These are phyloP conservation scores for Aplysina aerophoba DNA, from an alignment of 37 sponge, comb jelly and placozoan genomes.

Conservation along the genomic window DNA sequence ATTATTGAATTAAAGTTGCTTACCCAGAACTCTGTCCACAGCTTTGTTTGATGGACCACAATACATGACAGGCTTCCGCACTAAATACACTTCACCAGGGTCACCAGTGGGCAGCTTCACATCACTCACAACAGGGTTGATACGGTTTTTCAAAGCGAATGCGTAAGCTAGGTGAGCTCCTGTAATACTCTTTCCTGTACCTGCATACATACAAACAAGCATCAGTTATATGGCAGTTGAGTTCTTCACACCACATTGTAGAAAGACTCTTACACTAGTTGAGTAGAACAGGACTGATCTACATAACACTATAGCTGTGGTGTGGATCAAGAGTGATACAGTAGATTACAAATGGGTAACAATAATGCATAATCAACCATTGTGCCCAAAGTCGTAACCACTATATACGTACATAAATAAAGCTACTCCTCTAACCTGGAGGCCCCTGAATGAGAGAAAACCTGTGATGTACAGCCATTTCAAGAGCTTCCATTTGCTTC, in stretches of 20 bases:
- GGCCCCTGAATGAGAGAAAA: conserved; percentile 81
- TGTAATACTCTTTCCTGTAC: conserved; percentile 80
- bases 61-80: conserved; percentile 53
- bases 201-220: conserved; percentile 30
- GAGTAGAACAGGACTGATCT: too few species aligned
- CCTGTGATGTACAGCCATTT: conserved; percentile 10
- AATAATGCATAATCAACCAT: too few species aligned
- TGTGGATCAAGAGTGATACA: too few species aligned
- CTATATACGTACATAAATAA: too few species aligned
- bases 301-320: too few species aligned
- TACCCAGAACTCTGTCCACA: conserved; percentile 78
- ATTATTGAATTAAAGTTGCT: neutral
- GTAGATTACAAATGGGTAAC: too few species aligned
- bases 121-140: neutral
- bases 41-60: conserved; percentile 80
- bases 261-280: too few species aligned
- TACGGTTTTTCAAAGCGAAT: conserved; percentile 45
- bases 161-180: conserved; percentile 80
- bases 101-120: neutral
- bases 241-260: too few species aligned
- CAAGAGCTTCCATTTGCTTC: conserved; percentile 44
- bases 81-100: neutral
- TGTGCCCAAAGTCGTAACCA: too few species aligned
- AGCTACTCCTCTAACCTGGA: conserved; percentile 57
- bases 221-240: too few species aligned